Conservation (phyloP, 2,888 invertebrate genomes). For the Auanema freiburgensis region DNA sequence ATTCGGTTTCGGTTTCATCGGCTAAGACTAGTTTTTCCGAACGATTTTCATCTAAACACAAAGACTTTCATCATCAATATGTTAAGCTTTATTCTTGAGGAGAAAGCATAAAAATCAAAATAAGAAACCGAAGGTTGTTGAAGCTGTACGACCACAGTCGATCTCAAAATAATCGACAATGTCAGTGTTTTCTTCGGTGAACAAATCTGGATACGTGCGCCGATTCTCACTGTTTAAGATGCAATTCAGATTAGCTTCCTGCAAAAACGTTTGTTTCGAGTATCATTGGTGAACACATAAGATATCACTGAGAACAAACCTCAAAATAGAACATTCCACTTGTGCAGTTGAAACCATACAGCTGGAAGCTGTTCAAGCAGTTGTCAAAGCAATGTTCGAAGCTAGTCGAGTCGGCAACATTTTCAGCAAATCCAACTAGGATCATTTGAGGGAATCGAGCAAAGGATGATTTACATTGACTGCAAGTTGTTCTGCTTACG, state of each 20-base stretch:
- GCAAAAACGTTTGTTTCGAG: conserved; percentile 14
- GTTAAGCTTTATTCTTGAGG: conserved; percentile 1
- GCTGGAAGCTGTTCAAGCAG: conserved; percentile 58
- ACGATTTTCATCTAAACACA: conserved; percentile 1
- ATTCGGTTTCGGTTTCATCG: conserved; percentile 25
- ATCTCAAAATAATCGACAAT: conserved; percentile 64
- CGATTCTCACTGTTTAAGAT: conserved; percentile 63
- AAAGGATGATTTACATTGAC: conserved; percentile 53
- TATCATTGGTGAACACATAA: background rate
- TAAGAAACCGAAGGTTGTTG: no score
- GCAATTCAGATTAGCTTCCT: conserved; percentile 62
- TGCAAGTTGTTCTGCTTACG: conserved; percentile 20
- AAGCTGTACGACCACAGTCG: conserved; percentile 28
- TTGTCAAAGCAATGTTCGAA: conserved; percentile 63
- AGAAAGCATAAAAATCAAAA: no score
- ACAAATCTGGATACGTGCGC: conserved; percentile 54
- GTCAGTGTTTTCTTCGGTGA: conserved; percentile 61
- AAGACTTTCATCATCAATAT: background rate
- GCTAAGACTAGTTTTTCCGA: conserved; percentile 28
- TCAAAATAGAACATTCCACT: conserved; percentile 65
- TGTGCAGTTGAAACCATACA: conserved; percentile 62
- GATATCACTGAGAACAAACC: conserved; percentile 21
- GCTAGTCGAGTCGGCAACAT: conserved; percentile 59
- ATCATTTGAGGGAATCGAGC: conserved; percentile 63
- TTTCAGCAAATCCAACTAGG: conserved; percentile 64